A percentile compares a stretch with the other conserved stretches of the same genome.
Evolutionary conservation across 2,888 invertebrate genomes (phyloP).

Genomic region (Dynastes maya): DNA sequence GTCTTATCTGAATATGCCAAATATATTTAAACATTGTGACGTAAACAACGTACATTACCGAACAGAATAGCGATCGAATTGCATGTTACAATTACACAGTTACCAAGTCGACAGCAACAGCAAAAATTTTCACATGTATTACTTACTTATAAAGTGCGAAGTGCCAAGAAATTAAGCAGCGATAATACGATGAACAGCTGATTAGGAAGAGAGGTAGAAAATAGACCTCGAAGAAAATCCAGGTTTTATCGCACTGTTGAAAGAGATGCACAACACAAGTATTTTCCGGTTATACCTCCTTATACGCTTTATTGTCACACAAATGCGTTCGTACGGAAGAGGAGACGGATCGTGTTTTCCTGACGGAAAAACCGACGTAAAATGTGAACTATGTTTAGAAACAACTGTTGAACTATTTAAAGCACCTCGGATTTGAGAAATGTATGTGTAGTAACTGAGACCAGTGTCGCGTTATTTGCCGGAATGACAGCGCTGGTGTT

Average conservation of each 20-base stretch:
- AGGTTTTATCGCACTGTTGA: conserved; percentile 32
- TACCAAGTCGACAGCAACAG: not conserved
- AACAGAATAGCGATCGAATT: conserved; percentile 16
- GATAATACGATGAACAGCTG: conserved; percentile 30
- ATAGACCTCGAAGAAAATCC: conserved; percentile 21
- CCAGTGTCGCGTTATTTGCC: conserved; percentile 40
- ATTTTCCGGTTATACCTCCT: conserved; percentile 22
- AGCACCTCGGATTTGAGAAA: conserved; percentile 45
- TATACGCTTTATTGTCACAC: conserved; percentile 37
- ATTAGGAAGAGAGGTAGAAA: conserved; percentile 2
- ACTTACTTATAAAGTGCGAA: conserved; percentile 43
- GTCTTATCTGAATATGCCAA: conserved; percentile 27
- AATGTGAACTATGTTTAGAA: conserved; percentile 46
- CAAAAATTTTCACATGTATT: conserved; percentile 6
- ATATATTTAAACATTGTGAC: conserved; percentile 46
- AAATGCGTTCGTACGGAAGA: conserved; percentile 12
- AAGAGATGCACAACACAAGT: conserved; percentile 32
- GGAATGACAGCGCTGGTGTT: conserved; percentile 45
- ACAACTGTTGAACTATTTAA: conserved; percentile 45
- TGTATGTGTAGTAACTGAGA: conserved; percentile 39
- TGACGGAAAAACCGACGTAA: conserved; percentile 36
- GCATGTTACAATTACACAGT: not conserved
- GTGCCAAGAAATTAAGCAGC: conserved; percentile 22
- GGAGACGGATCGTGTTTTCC: conserved; percentile 24
- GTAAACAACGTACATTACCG: conserved; percentile 12